A percentile compares a stretch with the other conserved stretches of the same genome.
phyloP scores from a whole-genome alignment of 2,888 invertebrate genomes.

The Drosophila mimica region DNA sequence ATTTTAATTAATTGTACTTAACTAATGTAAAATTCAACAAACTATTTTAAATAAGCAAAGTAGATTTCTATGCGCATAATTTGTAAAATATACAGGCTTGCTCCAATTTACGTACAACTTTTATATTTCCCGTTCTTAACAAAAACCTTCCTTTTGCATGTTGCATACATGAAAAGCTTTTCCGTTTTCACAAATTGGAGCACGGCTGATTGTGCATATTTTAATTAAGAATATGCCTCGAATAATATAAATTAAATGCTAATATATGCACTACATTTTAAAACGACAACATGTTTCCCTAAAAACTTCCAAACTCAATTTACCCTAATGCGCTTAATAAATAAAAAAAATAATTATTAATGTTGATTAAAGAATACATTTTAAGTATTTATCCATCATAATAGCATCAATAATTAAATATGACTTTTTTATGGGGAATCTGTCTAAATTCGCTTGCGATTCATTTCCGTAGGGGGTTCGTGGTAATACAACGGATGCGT shows the following conservation, averaged over 20 bases:
- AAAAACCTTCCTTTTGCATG: not conserved
- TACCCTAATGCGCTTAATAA: not conserved
- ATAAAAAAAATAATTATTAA: too few relatives aligned
- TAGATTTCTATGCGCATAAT: not conserved
- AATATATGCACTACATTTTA: not conserved
- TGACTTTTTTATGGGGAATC: not conserved
- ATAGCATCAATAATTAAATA: not conserved
- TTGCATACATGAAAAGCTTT: not conserved
- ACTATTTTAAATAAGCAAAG: not conserved
- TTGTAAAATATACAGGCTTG: not conserved
- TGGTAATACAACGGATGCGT: slow-evolving; percentile 92
- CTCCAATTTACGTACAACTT: not conserved
- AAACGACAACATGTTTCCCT: not conserved
- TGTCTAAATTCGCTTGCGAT: not conserved
- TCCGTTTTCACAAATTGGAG: not conserved
- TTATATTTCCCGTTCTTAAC: not conserved
- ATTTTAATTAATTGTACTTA: not conserved
- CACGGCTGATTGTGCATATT: not conserved
- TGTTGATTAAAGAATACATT: too few relatives aligned
- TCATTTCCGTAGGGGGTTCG: slow-evolving; percentile 66
- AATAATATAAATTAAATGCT: not conserved
- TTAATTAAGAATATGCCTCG: not conserved
- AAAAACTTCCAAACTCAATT: not conserved
- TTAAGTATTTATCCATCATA: not conserved
- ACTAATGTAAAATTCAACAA: not conserved